A percentile compares a stretch with the other conserved stretches of the same genome.
phyloP scores from a whole-genome alignment of 2,888 invertebrate species.

The Aspidapion aeneum region DNA sequence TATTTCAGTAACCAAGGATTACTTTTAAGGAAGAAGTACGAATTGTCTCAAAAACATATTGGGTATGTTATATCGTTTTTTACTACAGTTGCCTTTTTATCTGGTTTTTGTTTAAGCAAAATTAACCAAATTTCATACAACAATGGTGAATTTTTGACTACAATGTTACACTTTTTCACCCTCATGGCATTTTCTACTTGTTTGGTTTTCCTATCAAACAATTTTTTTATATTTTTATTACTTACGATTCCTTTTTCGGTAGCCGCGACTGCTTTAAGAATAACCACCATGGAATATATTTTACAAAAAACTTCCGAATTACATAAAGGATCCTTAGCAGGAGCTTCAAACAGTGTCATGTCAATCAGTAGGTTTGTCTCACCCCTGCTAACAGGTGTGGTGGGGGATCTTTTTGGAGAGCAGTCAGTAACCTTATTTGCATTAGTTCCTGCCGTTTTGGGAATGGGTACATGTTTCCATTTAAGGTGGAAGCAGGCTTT shows the following conservation, averaged over 20 bases:
- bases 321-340: constrained; percentile 60
- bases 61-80: constrained; percentile 63
- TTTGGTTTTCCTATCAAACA: constrained; percentile 29
- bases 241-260: constrained; percentile 55
- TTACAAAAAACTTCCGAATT: constrained; percentile 51
- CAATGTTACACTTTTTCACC: constrained; percentile 56
- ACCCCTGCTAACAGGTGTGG: constrained; percentile 57
- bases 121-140: constrained; percentile 51
- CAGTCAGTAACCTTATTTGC: constrained; percentile 50
- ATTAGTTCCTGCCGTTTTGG: constrained; percentile 45
- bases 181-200: constrained; percentile 40
- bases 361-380: constrained; percentile 59
- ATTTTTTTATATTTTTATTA: constrained; percentile 5
- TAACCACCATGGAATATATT: constrained; percentile 58
- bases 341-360: constrained; percentile 61
- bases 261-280: constrained; percentile 55
- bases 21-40: constrained; percentile 53
- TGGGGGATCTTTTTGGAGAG: constrained; percentile 53
- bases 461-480: constrained; percentile 12
- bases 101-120: constrained; percentile 53
- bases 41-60: constrained; percentile 54
- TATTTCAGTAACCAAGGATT: constrained; percentile 59
- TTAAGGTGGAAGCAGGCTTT: not conserved
- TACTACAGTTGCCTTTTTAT: constrained; percentile 53
- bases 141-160: constrained; percentile 49